phyloP scores from a whole-genome alignment of 2,888 invertebrate species.

The Blastobasis adustella region DNA sequence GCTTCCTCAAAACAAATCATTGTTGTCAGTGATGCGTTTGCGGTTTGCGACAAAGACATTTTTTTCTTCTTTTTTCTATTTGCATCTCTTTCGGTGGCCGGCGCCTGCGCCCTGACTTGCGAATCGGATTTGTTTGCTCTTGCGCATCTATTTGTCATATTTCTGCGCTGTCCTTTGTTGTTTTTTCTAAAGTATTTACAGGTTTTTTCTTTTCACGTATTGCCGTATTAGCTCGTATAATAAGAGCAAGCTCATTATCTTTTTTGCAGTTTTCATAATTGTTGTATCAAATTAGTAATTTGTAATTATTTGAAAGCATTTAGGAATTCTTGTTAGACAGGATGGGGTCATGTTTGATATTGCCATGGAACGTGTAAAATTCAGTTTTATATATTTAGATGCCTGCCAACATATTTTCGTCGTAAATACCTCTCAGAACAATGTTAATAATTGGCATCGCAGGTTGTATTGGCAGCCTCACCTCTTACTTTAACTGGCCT shows the following conservation, averaged over 20 bases:
- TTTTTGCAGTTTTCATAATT: neutral
- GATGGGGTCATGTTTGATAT: too few relatives aligned
- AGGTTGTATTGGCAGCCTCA: neutral
- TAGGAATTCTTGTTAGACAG: too few relatives aligned
- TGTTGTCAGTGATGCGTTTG: constrained; percentile 24
- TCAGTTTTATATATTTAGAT: too few relatives aligned
- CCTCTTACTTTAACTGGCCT: constrained; percentile 7
- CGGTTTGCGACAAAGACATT: constrained; percentile 51
- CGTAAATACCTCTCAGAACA: too few relatives aligned
- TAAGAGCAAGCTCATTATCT: neutral
- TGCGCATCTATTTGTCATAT: constrained; percentile 45
- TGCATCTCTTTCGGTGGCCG: constrained; percentile 22
- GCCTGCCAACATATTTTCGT: too few relatives aligned
- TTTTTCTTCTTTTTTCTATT: constrained; percentile 16
- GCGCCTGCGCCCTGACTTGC: constrained; percentile 43
- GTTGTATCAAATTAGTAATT: too few relatives aligned
- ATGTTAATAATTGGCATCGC: too few relatives aligned
- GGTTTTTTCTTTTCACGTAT: constrained; percentile 5
- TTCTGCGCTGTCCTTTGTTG: constrained; percentile 41
- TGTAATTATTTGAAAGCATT: too few relatives aligned
- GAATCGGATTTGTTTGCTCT: constrained; percentile 35
- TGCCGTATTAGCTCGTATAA: neutral
- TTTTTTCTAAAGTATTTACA: constrained; percentile 12
- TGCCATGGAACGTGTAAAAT: too few relatives aligned
- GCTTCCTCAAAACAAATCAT: neutral